Base-by-base conservation (phyloP, 2,797 vertebrate genomes). In the Perodicticus potto region DNA sequence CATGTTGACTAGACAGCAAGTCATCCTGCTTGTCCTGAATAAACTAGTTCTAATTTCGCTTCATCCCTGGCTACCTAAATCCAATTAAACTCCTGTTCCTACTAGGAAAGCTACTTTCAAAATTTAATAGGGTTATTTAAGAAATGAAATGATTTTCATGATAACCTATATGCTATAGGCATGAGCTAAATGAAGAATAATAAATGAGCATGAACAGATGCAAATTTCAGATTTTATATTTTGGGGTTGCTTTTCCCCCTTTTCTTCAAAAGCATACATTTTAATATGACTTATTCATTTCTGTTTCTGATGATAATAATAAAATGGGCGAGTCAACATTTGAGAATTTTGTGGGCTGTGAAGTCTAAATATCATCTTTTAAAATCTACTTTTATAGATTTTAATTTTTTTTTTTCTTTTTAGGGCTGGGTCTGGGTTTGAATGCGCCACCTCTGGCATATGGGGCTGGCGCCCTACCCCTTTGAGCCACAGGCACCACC, bases 1-100 rank as follows among this genome's bases (percentile, higher is more conserved):
- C 70, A 89, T 86, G 93, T 93, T 96, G 78, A 90, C 63, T 84
- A 16, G 45, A 88, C 6, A 94, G 92, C 74, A 95, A 96, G 96
- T 94, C 93, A 96, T 93, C 80, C 83, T 49, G 86, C 94, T 95
- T 96, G 89, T 49, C 53, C 69, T 96, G 88, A 96, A 97, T 94
- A 96, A 95, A 95, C 89, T 69, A 95, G 67, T 89, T 96, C 89
- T 97, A 97, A 97, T 97, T 98, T 97, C 94, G 96, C 87, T 96
- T 96, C 96, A 95, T 97, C 74, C 76, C 45, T 94, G 84, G 37
- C 89, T 89, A 86, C 69, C 94, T 96, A 96, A 95, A 97, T 96
- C 87, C 92, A 92, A 94, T 96, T 97, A 93, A 96, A 96, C 59
- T 88, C 78, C 81, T 96, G 63, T 92, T 96, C 89, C 93, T 96